Evolutionary conservation across 2,888 invertebrate genomes (phyloP).

Genomic region (Lydus trimaculatus): DNA sequence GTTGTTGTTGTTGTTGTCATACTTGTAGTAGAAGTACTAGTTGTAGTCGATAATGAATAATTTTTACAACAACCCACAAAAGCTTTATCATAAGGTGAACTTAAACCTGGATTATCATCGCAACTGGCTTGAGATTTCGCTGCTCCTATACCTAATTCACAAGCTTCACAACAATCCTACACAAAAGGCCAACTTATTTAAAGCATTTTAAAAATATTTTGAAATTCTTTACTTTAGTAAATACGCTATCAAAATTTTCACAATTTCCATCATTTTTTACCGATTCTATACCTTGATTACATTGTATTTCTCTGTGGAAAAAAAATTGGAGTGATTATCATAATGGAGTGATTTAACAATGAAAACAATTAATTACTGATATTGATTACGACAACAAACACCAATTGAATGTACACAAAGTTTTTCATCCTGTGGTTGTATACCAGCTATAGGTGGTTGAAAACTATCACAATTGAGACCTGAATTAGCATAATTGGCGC

Average conservation of each 20-base stretch:
- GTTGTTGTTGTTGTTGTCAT: slow-evolving; percentile 35
- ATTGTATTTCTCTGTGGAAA: slow-evolving; percentile 61
- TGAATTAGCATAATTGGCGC: slow-evolving; percentile 54
- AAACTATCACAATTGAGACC: slow-evolving; percentile 51
- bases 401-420: slow-evolving; percentile 69
- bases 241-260: background rate
- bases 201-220: slow-evolving; percentile 23
- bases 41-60: slow-evolving; percentile 21
- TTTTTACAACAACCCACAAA: slow-evolving; percentile 69
- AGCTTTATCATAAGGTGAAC: slow-evolving; percentile 67
- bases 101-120: slow-evolving; percentile 64
- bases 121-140: slow-evolving; percentile 67
- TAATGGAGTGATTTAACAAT: background rate
- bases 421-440: slow-evolving; percentile 66
- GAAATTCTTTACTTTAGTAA: background rate
- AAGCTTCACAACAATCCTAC: slow-evolving; percentile 70
- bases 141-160: slow-evolving; percentile 69
- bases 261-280: slow-evolving; percentile 58
- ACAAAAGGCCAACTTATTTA: slow-evolving; percentile 9
- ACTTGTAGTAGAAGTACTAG: slow-evolving; percentile 36
- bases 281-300: slow-evolving; percentile 63
- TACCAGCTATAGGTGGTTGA: slow-evolving; percentile 61
- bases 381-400: slow-evolving; percentile 68
- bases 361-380: slow-evolving; percentile 20
- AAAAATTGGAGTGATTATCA: slow-evolving; percentile 25